Evolutionary conservation across 2,888 invertebrate species (phyloP).

Genomic region (Falcaria lacertinaria): DNA sequence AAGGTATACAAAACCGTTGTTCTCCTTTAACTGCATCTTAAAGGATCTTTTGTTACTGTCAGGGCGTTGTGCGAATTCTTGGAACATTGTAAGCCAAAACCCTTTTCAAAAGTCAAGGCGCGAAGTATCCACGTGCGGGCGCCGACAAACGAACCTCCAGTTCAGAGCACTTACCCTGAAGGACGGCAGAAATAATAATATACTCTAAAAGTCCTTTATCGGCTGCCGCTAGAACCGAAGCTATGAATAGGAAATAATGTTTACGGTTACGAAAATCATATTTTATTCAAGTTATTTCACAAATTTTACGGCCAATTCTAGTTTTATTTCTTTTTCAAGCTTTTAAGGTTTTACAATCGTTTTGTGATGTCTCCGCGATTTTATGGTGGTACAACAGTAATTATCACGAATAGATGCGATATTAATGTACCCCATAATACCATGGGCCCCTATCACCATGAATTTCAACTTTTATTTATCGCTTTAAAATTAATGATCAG

Average conservation of each 20-base stretch:
- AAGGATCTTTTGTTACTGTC: conserved; percentile 30
- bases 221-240: conserved; percentile 20
- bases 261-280: conserved; percentile 61
- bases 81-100: conserved; percentile 43
- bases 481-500: background rate
- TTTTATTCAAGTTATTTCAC: conserved; percentile 48
- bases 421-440: conserved; percentile 37
- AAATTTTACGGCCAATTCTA: conserved; percentile 62
- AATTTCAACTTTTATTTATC: conserved; percentile 13
- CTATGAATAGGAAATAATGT: conserved; percentile 47
- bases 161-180: conserved; percentile 47
- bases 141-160: conserved; percentile 52
- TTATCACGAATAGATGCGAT: conserved; percentile 40
- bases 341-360: conserved; percentile 28
- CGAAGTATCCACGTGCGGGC: conserved; percentile 56
- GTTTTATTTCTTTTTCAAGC: conserved; percentile 40
- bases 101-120: conserved; percentile 52
- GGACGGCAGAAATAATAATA: conserved; percentile 64
- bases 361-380: conserved; percentile 60
- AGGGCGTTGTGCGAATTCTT: conserved; percentile 38
- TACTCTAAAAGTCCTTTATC: conserved; percentile 38
- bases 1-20: background rate
- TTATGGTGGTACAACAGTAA: conserved; percentile 53
- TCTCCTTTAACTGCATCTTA: background rate
- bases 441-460: conserved; percentile 35